phyloP scores from a whole-genome alignment of 2,888 invertebrate genomes.

The Drosophila vallismaia region DNA sequence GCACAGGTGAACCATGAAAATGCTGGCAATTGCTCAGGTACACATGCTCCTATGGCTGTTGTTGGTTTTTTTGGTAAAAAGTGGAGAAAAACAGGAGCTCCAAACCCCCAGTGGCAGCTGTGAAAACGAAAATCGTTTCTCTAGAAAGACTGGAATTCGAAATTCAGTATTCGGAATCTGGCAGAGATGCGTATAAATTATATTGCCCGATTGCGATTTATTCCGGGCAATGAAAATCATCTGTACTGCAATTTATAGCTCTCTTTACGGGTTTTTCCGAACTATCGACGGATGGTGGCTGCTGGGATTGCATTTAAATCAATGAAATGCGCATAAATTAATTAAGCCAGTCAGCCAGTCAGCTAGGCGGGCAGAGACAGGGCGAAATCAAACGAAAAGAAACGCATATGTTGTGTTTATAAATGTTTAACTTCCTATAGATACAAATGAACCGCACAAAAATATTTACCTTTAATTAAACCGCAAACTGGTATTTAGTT shows the following conservation, averaged over 20 bases:
- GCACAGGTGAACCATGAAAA: constrained; percentile 41
- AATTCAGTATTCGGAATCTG: constrained; percentile 32
- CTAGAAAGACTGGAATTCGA: constrained; percentile 25
- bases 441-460: constrained; percentile 31
- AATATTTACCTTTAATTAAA: constrained; percentile 57
- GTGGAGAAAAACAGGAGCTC: background rate
- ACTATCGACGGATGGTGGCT: constrained; percentile 18
- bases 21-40: constrained; percentile 29
- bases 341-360: constrained; percentile 48
- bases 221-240: constrained; percentile 25
- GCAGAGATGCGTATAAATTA: constrained; percentile 44
- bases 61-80: background rate
- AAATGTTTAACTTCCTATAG: constrained; percentile 43
- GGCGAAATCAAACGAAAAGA: constrained; percentile 24
- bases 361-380: background rate
- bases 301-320: constrained; percentile 43
- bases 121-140: constrained; percentile 42
- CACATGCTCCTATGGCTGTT: constrained; percentile 2
- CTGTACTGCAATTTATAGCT: constrained; percentile 32
- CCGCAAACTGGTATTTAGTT: constrained; percentile 60
- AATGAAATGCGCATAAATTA: constrained; percentile 77
- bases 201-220: constrained; percentile 20
- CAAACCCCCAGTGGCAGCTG: constrained; percentile 30
- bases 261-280: constrained; percentile 7
- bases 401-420: constrained; percentile 31